Base-by-base conservation (phyloP, 2,888 invertebrate species). In the Adineta ricciae region DNA sequence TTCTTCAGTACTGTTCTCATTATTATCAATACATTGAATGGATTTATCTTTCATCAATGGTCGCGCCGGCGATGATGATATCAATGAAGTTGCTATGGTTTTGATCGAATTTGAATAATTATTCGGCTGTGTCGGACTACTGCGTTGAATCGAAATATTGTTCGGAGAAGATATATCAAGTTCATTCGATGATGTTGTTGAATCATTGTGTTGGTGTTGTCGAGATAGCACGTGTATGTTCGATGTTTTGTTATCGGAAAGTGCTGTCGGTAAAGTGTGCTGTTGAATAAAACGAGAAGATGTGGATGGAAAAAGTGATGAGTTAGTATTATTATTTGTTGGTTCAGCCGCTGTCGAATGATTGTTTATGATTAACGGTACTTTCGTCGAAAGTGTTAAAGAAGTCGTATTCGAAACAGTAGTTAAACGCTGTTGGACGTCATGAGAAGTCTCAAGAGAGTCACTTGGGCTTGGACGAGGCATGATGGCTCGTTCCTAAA, bases 21-120 rank as follows among this genome's bases (percentile, higher is more conserved):
- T 41, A 41, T 78, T 41, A 78, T 78, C 78, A 78, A 78, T 78
- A 78, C 78, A 41, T 78, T 78, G 78, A 41, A 78, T 78, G 41
- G 19, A 78, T 78, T 78, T 78, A 78, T 78, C 78, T 78, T 78
- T 32, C 78, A 78, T 78, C 5, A 41, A 41, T 78, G 78, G 78
- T 41, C 78, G 78, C 9, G 16, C 41, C 38, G 3, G 38, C 11
- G 41, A 9, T 24, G 24, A 41, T n/a, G 78, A 78, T 41, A 41
- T 78, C 41, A 78, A n/a, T 78, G 78, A 41, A 38, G 41, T 78
- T 78, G 78, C 41, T 41, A 78, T 78, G 38, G 73, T 78, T 78
- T 36, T 78, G 11, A 78, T 24, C 21, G 73, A 41, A 41, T 2
- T 7, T 19, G 72, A 14, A 72, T 72, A 36, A 72, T 72, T 72